Percentiles rank a stretch among this genome's conserved stretches.
phyloP scores from a whole-genome alignment of 2,888 invertebrate genomes.

The Platynereis dumerilii region DNA sequence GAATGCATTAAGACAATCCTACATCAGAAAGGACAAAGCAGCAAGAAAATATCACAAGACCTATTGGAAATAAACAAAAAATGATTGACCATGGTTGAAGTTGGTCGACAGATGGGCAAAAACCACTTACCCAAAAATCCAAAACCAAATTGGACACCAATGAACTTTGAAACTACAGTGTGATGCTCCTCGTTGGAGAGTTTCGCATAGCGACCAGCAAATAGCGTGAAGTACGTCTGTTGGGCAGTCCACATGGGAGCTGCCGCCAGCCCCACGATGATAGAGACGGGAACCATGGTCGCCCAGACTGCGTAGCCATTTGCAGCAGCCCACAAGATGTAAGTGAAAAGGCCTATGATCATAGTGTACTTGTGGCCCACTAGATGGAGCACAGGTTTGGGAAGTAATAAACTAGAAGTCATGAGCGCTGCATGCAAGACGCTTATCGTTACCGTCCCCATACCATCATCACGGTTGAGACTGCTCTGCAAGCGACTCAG shows the following conservation, averaged over 20 bases:
- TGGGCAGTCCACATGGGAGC: constrained; percentile 2
- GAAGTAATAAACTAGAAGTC: not conserved
- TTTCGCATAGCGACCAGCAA: constrained; percentile 3
- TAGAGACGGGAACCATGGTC: not conserved
- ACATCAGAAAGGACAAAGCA: no score
- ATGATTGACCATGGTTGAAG: no score
- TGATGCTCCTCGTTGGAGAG: not conserved
- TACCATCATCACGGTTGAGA: not conserved
- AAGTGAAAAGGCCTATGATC: not conserved
- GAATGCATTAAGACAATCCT: no score
- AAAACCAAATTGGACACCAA: not conserved
- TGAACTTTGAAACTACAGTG: not conserved
- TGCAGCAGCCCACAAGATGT: not conserved
- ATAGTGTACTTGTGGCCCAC: not conserved
- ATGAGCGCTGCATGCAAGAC: not conserved
- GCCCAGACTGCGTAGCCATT: constrained; percentile 4
- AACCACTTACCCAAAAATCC: not conserved
- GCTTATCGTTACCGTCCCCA: not conserved
- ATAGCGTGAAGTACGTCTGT: constrained; percentile 1
- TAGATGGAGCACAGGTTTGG: not conserved
- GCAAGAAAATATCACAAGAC: no score
- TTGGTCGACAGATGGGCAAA: no score
- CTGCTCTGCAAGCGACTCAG: not conserved
- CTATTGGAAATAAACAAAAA: no score
- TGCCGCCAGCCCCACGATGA: not conserved